These are phyloP conservation scores for Eurystomus glaucurus DNA, from an alignment of 2,797 vertebrate species.

Conservation along the genomic window DNA sequence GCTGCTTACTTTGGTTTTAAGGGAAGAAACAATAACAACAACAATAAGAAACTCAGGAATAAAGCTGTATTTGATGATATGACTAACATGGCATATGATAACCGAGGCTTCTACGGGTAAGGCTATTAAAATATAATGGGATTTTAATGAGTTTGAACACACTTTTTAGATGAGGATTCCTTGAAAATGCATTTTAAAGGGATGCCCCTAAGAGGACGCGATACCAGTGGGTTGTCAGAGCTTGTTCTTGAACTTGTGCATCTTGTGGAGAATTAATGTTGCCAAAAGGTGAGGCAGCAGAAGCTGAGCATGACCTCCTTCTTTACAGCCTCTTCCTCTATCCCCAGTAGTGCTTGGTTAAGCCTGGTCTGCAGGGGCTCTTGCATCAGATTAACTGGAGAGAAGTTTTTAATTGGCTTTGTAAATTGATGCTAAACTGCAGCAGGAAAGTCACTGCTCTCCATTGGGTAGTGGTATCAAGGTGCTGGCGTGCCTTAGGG, in stretches of 20 bases:
- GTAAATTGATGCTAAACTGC: not conserved
- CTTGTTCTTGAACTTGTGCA: not conserved
- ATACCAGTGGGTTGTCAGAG: not conserved
- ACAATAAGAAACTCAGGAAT: constrained; percentile 82
- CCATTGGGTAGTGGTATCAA: not conserved
- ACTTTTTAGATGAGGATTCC: not conserved
- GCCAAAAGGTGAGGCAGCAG: not conserved
- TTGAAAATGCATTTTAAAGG: not conserved
- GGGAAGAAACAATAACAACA: constrained; percentile 88
- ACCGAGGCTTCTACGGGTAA: constrained; percentile 85
- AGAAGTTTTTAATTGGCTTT: not conserved
- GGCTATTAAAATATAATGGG: not conserved
- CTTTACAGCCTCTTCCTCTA: not conserved
- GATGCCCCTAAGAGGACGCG: fast-evolving
- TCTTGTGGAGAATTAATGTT: not conserved
- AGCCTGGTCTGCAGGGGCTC: not conserved
- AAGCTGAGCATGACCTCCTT: not conserved
- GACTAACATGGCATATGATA: constrained; percentile 73
- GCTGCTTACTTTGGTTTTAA: constrained; percentile 83
- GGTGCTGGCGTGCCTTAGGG: not conserved
- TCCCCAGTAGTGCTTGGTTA: not conserved
- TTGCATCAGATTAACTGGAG: not conserved
- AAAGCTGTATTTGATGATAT: not conserved
- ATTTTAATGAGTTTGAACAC: not conserved
- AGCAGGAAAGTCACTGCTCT: not conserved